Evolutionary conservation across 1,140 invertebrate species (phyloP), one percentile per base, ranked within the genome.

Genomic region (Drosophila pseudoobscura): DNA sequence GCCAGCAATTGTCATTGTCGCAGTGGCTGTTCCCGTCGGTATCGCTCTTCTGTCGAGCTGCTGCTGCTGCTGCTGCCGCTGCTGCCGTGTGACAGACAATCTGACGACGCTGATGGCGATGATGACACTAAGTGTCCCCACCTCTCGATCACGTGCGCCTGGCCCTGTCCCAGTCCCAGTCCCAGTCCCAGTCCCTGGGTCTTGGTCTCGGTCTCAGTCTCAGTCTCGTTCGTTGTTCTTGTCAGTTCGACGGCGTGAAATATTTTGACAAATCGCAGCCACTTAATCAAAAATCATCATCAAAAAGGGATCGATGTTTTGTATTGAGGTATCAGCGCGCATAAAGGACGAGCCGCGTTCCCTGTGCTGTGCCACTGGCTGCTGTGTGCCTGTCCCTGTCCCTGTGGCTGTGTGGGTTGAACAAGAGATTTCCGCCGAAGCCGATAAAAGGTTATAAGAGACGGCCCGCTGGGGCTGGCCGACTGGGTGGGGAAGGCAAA

Each of bases 241-340:
- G 45, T 44, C 44, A 29, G 59, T 44, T 50, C 57, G 50, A 75
- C 57, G 75, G 82, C 82, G 79, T 90, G 70, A 90, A 90, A 88
- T 90, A 90, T 90, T 90, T 90, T 90, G 88, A 90, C 88, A 88
- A 90, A 90, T 90, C 77, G 77, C 77, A 80, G 82, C 58, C 88
- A 90, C 88, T 90, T 90, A 90, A 90, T 90, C 88, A 90, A 73
- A 89, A 89, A 84, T 89, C 85, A 82, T 87, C 84, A 89, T 84
- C 83, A 68, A 65, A 75, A 84, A 88, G 78, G 83, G 83, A 90
- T 90, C 88, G 89, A 90, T 84, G 88, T 78, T 85, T 80, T 74
- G 77, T 85, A 74, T 85, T 80, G 80, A 85, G 79, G 79, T 77
- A 84, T 75, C 78, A 70, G 61, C 58, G 56, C 56, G 49, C 70